A percentile compares a stretch with the other conserved stretches of the same genome.
These are phyloP conservation scores for Luscinia luscinia DNA, from an alignment of 2,797 vertebrate species.

Conservation along the genomic window DNA sequence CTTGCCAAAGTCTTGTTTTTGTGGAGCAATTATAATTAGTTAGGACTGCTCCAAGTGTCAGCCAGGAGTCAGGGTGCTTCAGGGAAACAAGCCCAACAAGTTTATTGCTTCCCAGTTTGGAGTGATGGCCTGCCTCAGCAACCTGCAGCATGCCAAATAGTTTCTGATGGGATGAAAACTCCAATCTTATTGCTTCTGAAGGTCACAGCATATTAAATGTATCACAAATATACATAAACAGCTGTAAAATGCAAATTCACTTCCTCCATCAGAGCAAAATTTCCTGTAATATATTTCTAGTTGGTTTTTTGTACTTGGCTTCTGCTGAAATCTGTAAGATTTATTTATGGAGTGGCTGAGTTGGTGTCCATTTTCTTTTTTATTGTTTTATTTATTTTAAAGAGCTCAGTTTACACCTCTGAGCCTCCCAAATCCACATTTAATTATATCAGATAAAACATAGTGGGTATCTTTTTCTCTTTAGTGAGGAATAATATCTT, in stretches of 20 bases:
- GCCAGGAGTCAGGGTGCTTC: constrained; percentile 11
- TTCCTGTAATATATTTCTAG: neutral
- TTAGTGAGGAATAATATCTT: neutral
- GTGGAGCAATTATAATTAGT: neutral
- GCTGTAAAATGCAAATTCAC: neutral
- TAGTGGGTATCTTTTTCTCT: fast-evolving
- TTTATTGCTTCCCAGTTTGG: neutral
- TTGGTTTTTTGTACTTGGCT: neutral
- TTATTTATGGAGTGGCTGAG: neutral
- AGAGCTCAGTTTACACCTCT: neutral
- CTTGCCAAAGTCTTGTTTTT: neutral
- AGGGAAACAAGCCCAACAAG: neutral
- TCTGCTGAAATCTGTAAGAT: neutral
- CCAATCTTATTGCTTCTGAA: constrained; percentile 1
- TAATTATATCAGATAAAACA: neutral
- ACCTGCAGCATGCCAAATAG: neutral
- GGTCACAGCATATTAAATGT: neutral
- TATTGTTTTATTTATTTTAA: neutral
- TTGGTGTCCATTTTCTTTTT: neutral
- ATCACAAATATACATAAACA: neutral
- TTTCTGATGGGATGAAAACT: neutral
- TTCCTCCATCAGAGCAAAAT: neutral
- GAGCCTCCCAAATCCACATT: neutral
- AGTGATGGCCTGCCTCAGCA: neutral
- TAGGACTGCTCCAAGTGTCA: neutral